Percentiles rank a stretch among this genome's conserved stretches.
Evolutionary conservation across 2,113 vertebrate genomes (phyloP).

Genomic region (Andinoacara biseriatus): DNA sequence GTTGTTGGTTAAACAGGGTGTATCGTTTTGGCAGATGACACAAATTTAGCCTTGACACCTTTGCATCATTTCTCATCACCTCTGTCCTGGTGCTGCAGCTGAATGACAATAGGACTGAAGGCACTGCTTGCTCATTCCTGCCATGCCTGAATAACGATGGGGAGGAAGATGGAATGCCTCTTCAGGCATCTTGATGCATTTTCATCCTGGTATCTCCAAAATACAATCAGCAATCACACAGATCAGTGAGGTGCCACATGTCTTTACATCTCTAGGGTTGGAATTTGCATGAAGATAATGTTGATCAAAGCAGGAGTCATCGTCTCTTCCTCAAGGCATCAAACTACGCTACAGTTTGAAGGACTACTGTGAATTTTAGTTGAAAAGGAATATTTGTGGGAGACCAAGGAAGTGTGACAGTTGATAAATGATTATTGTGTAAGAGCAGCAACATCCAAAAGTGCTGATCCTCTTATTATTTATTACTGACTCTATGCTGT

Average conservation of each 20-base stretch:
- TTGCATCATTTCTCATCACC: slow-evolving; percentile 43
- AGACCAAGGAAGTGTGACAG: background rate
- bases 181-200: slow-evolving; percentile 35
- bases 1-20: slow-evolving; percentile 56
- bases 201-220: slow-evolving; percentile 45
- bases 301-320: slow-evolving; percentile 47
- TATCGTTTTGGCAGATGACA: slow-evolving; percentile 61
- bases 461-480: background rate
- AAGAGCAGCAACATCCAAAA: background rate
- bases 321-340: background rate
- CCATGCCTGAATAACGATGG: slow-evolving; percentile 22
- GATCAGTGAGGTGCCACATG: slow-evolving; percentile 36
- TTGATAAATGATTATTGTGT: too few species aligned
- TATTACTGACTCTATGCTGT: background rate
- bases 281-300: slow-evolving; percentile 60
- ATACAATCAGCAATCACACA: slow-evolving; percentile 48
- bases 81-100: slow-evolving; percentile 31
- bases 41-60: slow-evolving; percentile 48
- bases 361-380: background rate
- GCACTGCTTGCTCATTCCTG: slow-evolving; percentile 14
- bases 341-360: background rate
- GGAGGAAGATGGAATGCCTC: slow-evolving; percentile 42
- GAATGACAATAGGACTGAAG: slow-evolving; percentile 61
- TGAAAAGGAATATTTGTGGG: background rate
- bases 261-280: background rate